Evolutionary conservation across 2,113 vertebrate species (phyloP), one percentile per base, ranked within the genome.

Genomic region (Plecotus auritus): DNA sequence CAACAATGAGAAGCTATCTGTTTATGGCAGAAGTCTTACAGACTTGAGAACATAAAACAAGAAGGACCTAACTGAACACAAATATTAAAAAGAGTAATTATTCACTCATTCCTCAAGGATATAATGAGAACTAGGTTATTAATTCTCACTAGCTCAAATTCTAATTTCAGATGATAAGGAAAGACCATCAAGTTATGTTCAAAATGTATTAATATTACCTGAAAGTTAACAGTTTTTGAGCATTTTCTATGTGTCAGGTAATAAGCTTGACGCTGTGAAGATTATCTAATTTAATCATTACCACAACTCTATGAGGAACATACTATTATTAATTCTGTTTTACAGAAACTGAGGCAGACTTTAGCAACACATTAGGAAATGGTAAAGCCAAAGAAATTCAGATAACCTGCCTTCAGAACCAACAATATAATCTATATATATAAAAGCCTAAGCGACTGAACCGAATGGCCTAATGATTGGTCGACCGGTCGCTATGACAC

Each of bases 91-190:
- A 13, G 45, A 84, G 22, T 40, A 85, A 74, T 80, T 93, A 77
- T 72, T 91, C 51, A 70, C 23, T 92, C n/a, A 95, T 56, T 96
- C 59, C 40, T 70, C 42, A 95, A 88, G 70, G 45, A 59, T 80
- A 87, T 4, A 78, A 80, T 26, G 6, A 94, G 22, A 92, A 80
- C 47, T 47, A 93, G 45, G 26, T 72, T 94, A 91, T 91, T 56
- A 91, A 85, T 80, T 74, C 80, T 92, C 64, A 51, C 4, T 64
- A 88, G 47, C 70, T 92, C 59, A 82, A 93, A 90, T 92, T 95
- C 88, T 93, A 84, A 85, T 76, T 95, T 90, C 92, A 93, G 13
- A 61, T 94, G n/a, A 80, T 56, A 91, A 88, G n/a, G 35, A 81
- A 59, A 90, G 14, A 74, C 10, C 47, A 61, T 85, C 26, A 86